Base-by-base conservation (phyloP, 2,113 vertebrate genomes). In the Nanorana parkeri region DNA sequence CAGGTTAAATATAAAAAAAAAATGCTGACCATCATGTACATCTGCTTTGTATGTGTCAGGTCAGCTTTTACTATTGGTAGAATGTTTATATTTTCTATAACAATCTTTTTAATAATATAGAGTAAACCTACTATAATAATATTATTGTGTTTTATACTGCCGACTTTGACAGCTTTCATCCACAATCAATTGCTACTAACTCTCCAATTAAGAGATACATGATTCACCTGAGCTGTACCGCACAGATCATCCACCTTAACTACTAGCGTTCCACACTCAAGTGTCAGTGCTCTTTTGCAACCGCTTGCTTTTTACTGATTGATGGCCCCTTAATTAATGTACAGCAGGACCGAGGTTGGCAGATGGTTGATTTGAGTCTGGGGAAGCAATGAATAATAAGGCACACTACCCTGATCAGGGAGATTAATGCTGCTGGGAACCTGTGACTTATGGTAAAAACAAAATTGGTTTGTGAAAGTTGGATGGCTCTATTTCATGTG, bases 361-460 rank as follows among this genome's bases (percentile, higher is more conserved):
- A 94, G 92, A 93, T 92, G 91, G 92, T 85, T 90, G 88, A 54
- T 90, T 91, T 85, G 87, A 91, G 88, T 85, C 88, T 85, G 85
- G 88, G 90, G 91, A 89, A 88, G 87, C 58, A 89, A 90, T 92
- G 89, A 90, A 91, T 93, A 90, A 89, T 88, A 90, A 89, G 85
- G 88, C 87, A 89, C 86, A 89, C 54, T 84, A 83, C 79, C 84
- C 85, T 83, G 85, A 84, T 88, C 87, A 86, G 87, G 80, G 84
- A 86, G 85, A 87, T 85, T 86, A 86, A 85, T 87, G 85, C 85
- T 77, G 85, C 74, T 80, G 85, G 84, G 85, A 86, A 87, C 81
- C 32, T 84, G 83, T 86, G 84, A 84, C 67, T 84, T 71, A 78
- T 85, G 81, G n/a, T 54, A 81, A 63, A 65, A 81, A 84, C 81